Base-by-base conservation (phyloP, 2,113 vertebrate genomes). In the Crotalus viridis region DNA sequence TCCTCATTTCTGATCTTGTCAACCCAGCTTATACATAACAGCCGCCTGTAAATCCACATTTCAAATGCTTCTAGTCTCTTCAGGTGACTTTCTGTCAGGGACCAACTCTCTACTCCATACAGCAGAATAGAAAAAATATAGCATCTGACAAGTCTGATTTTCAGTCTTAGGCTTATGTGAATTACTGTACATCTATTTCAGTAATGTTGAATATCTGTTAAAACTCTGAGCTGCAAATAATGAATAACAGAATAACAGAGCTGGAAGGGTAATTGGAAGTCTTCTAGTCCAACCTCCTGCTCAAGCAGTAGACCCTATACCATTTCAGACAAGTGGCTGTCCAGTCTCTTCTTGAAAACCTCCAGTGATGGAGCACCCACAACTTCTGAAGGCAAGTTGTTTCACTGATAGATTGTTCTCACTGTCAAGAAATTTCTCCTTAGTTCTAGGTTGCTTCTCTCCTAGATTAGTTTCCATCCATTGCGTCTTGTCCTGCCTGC, bases 351-450 rank as follows among this genome's bases (percentile, higher is more conserved):
- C 61, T n/a, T 69, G 0, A 69, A n/a, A 69, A 15, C 4, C 10
- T 69, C 61, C 61, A 69, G 26, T 28, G 28, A 0, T n/a, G 61
- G 10, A 69, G 1, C 61, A 15, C 0, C 4, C 10, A 69, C 28
- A 5, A 69, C 61, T n/a, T 69, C 28, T 69, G 61, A 0, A 5
- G 61, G 12, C 4, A 13, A 13, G 26, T 0, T 0, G 1, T 69
- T n/a, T 4, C 12, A n/a, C 1, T 69, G 26, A 0, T n/a, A 2
- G 1, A 69, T n/a, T 69, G 61, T 69, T 0, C 61, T 15, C 12
- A 2, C 61, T 69, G 12, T 13, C 4, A 69, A 1, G 12, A 13
- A 69, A 2, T n/a, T 13, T 2, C 28, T 69, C 61, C 28, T 69
- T 69, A n/a, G 4, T 69, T 69, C 26, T 5, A 4, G 10, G 61